These are phyloP conservation scores for Heteromurus nitidus DNA, from an alignment of 2,888 invertebrate species.

Conservation along the genomic window DNA sequence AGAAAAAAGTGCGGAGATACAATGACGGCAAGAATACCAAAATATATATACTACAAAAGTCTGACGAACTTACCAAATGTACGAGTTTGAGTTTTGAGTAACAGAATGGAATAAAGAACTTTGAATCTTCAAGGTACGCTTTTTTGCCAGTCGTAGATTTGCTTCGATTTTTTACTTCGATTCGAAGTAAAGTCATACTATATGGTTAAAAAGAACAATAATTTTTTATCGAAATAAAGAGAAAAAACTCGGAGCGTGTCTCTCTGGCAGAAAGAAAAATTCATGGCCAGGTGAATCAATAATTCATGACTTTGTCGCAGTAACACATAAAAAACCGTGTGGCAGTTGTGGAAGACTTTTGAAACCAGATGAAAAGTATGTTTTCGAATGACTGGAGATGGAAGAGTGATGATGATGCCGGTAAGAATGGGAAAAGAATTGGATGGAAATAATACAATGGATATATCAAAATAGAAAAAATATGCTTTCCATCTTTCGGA, in stretches of 20 bases:
- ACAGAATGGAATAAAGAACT: too few relatives aligned
- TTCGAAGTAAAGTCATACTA: neutral
- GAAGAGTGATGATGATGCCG: conserved; percentile 46
- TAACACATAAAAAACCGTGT: conserved; percentile 45
- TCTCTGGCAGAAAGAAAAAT: conserved; percentile 10
- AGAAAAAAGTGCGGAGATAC: too few relatives aligned
- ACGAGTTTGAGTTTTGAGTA: too few relatives aligned
- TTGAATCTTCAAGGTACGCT: neutral
- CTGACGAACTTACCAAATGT: too few relatives aligned
- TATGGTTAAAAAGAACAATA: neutral
- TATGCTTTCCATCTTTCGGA: conserved; percentile 40
- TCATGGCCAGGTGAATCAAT: conserved; percentile 59
- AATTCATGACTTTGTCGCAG: conserved; percentile 60
- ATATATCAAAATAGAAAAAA: conserved; percentile 52
- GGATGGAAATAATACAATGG: conserved; percentile 38
- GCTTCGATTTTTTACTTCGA: conserved; percentile 17
- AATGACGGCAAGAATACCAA: too few relatives aligned
- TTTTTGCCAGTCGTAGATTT: neutral
- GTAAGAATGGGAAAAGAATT: conserved; percentile 21
- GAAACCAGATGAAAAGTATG: conserved; percentile 14
- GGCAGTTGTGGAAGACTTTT: conserved; percentile 18
- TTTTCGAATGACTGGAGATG: conserved; percentile 5
- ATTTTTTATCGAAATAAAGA: too few relatives aligned
- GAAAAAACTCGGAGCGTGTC: neutral
- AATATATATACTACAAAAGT: too few relatives aligned